Base-by-base conservation (phyloP, 2,113 vertebrate species). In the Nothocercus julius region DNA sequence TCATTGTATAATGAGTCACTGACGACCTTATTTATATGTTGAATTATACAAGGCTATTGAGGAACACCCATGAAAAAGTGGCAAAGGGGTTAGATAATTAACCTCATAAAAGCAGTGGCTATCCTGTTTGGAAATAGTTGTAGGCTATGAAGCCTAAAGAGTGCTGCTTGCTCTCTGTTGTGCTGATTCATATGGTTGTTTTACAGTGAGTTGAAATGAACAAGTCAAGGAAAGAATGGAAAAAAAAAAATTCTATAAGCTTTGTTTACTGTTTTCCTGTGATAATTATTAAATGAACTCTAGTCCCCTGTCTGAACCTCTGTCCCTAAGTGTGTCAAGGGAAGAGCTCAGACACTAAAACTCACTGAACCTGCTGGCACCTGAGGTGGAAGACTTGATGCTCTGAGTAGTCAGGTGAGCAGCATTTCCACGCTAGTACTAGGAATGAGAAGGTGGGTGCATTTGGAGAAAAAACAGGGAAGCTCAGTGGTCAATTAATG, bases 341-440 rank as follows among this genome's bases (percentile, higher is more conserved):
- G 18, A 72, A 74, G 24, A 67, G 5, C 22, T 53, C 9, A 74
- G 40, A 17, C 34, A 32, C 11, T 47, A 42, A 59, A 70, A 28
- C 10, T 70, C 21, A 16, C 24, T 28, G 32, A 54, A 34, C 7
- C 51, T 1, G 4, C 24, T 56, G 61, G 3, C 4, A 0, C 30
- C 4, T 22, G 4, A 78, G 15, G 14, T 27, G 62, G 53, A 17
- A 75, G 17, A 8, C 59, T 47, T 28, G 32, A 32, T 34, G 40
- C 64, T 76, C n/a, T 19, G 54, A 61, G 27, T 27, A 18, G 38
- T 76, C 28, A 45, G 25, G 24, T 44, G 19, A 8, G 44, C 10
- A 49, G 58, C 63, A 86, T 11, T 61, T 69, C 36, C 19, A 49
- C 19, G n/a, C 1, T 20, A 4, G 2, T 74, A 18, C 18, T 40